A percentile compares a stretch with the other conserved stretches of the same genome.
phyloP scores from a whole-genome alignment of 2,888 invertebrate genomes.

The Troides helena region DNA sequence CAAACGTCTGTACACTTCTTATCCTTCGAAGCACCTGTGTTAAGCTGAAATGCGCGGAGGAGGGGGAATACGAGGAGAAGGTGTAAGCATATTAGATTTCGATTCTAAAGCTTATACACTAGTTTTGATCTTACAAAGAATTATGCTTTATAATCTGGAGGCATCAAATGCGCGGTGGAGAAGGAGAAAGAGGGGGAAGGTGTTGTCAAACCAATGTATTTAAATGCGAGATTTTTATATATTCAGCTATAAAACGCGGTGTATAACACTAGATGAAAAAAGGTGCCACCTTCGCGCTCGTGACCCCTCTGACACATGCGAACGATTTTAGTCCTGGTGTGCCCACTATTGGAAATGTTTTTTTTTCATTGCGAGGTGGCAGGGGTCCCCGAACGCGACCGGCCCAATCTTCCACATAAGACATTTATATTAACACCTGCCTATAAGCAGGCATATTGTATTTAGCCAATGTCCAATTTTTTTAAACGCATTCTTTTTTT shows the following conservation, averaged over 20 bases:
- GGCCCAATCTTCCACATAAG: not conserved
- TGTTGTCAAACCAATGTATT: not conserved
- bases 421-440: not conserved
- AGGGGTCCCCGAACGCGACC: not conserved
- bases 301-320: not conserved
- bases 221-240: not conserved
- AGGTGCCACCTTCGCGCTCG: not conserved
- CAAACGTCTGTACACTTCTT: no score
- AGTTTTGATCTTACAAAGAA: no score
- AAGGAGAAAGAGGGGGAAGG: no score
- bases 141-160: no score
- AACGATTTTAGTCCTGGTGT: not conserved
- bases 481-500: conserved; percentile 20
- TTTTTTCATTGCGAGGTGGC: not conserved
- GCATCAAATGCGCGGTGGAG: no score
- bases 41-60: no score
- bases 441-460: not conserved
- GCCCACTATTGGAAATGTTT: not conserved
- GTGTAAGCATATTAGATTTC: no score
- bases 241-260: conserved; percentile 2
- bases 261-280: conserved; percentile 2
- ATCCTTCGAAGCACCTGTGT: no score
- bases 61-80: no score
- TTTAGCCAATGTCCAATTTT: conserved; percentile 14
- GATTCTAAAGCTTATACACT: no score